phyloP scores from a whole-genome alignment of 2,113 vertebrate genomes.

The Chrysochloris asiatica region DNA sequence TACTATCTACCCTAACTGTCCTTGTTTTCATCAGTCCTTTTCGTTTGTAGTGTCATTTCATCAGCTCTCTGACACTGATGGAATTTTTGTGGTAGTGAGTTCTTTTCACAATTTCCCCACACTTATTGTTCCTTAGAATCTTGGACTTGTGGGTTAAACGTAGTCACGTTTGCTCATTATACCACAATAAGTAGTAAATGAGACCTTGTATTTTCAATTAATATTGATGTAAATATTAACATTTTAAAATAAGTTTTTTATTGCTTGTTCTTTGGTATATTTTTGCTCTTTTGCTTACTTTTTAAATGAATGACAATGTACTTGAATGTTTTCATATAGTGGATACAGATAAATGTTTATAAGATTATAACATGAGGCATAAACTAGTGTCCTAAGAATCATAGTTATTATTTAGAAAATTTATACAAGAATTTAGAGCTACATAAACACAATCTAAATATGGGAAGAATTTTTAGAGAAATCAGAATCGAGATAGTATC shows the following conservation, averaged over 20 bases:
- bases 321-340: background rate
- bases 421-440: background rate
- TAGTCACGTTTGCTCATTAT: slow-evolving; percentile 16
- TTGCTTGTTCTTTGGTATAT: background rate
- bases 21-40: background rate
- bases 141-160: background rate
- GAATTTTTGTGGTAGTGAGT: slow-evolving; percentile 33
- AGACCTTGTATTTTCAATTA: slow-evolving; percentile 26
- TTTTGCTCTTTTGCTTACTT: background rate
- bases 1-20: background rate
- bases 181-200: background rate
- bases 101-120: slow-evolving; percentile 17
- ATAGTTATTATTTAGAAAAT: slow-evolving; percentile 14
- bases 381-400: background rate
- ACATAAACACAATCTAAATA: background rate
- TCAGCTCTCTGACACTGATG: background rate
- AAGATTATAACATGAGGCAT: background rate
- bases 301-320: background rate
- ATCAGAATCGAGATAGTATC: background rate
- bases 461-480: background rate
- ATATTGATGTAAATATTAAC: background rate
- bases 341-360: background rate
- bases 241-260: background rate
- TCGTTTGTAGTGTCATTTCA: background rate
- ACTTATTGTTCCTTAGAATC: background rate